Base-by-base conservation (phyloP, 2,113 vertebrate species). In the Paradoxurus hermaphroditus region DNA sequence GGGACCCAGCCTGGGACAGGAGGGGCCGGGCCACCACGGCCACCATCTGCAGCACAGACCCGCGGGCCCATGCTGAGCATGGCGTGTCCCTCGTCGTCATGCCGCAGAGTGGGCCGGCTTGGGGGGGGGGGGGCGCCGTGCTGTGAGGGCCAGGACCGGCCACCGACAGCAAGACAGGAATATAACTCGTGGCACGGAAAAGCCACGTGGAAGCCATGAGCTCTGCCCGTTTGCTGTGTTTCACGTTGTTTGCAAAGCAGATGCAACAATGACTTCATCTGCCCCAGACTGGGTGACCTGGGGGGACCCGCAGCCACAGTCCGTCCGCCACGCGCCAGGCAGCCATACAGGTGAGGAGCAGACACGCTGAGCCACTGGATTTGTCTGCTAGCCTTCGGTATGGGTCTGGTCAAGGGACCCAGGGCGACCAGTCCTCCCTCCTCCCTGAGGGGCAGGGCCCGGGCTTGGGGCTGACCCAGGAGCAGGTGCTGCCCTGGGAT, bases 31-130 rank as follows among this genome's bases (percentile, higher is more conserved):
- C 10, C 15, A 12, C 36, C 25, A 3, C 9, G 8, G 41, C 2
- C 1, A 21, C 1, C 1, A 2, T 34, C 41, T 27, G 8, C 4
- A 0, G 10, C 0, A 27, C 36, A 31, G 44, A 36, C 0, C 5
- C 36, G 16, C 0, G 0, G 1, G 7, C 8, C 9, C 63, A 19
- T 25, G 19, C 5, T 3, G 73, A 56, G 7, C 25, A 15, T 14
- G 4, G 21, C 0, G 4, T 3, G 1, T 12, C 68, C 2, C 0
- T 1, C 2, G 1, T 2, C 1, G 16, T 29, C 21, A 0, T 4
- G 0, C 1, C 12, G n/a, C 63, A 18, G 41, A 77, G 62, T 11
- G 34, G 72, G 25, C 29, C 11, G 0, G 0, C 12, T 12, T n/a
- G n/a, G n/a, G 49, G 34, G 1, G 0, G 7, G 59, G 44, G 34